Base-by-base conservation (phyloP, 2,888 invertebrate species). In the Lutraria lutraria region DNA sequence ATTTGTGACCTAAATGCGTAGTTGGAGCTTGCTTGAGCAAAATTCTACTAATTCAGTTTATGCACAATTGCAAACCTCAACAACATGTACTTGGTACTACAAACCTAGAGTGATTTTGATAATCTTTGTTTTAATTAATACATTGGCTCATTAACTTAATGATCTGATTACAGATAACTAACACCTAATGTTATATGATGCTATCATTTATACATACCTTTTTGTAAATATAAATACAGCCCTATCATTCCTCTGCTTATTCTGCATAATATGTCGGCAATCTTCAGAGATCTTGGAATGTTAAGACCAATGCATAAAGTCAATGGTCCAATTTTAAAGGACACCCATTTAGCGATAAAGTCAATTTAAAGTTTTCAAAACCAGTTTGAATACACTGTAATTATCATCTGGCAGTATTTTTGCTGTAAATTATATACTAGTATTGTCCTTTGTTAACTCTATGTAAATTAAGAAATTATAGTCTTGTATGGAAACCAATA, bases 291-390 rank as follows among this genome's bases (percentile, higher is more conserved):
- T 76, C 76, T 76, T 34, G 29, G 76, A 76, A 76, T 76, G 34
- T 76, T 34, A 76, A 76, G 34, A 76, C 34, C 76, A 76, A 76
- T 76, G 76, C 29, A 76, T 34, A 76, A 31, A 76, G 25, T 76
- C 31, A 76, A 76, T 76, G 16, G 34, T 13, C 76, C 31, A 19
- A 34, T 34, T 76, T 31, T 76, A 76, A 76, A 76, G 34, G 76
- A 31, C 76, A 25, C 34, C 13, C 25, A 76, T 34, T 56, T 19
- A 76, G 13, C 19, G 25, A 68, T 25, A 12, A 68, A 68, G 63
- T 68, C 63, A 68, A 68, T 68, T 68, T 68, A 68, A 68, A 68
- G 12, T 25, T 68, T 68, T 25, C n/a, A 12, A 68, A 25, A 68
- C 63, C n/a, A 25, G 63, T 68, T 68, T 68, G 63, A 25, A 68